phyloP scores from a whole-genome alignment of 2,888 invertebrate species.

The Drosophila testacea region DNA sequence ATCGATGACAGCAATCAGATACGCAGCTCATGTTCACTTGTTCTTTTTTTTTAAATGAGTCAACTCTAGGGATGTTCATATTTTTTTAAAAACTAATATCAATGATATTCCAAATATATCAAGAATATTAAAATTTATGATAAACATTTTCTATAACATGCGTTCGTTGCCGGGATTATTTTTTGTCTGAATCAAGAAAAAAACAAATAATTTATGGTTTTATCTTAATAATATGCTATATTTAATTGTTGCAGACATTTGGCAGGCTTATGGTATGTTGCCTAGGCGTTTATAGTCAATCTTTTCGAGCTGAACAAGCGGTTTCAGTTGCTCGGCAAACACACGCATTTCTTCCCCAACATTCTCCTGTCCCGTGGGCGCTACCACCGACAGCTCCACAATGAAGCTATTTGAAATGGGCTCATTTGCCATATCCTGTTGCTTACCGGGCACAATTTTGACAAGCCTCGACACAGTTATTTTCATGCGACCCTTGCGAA shows the following conservation, averaged over 20 bases:
- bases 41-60: no score
- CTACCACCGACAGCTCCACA: conserved; percentile 94
- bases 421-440: conserved; percentile 89
- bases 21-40: not conserved
- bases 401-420: conserved; percentile 96
- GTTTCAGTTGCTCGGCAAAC: conserved; percentile 97
- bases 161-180: no score
- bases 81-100: no score
- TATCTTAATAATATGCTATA: not conserved
- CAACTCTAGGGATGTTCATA: no score
- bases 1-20: conserved; percentile 2
- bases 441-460: conserved; percentile 91
- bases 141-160: no score
- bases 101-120: no score
- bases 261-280: conserved; percentile 66
- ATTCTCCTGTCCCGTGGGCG: conserved; percentile 96
- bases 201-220: not conserved
- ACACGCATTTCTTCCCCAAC: conserved; percentile 98
- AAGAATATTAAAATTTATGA: no score
- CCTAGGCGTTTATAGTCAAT: conserved; percentile 93
- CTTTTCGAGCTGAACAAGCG: conserved; percentile 96
- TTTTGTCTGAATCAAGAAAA: no score
- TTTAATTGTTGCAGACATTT: conserved; percentile 5
- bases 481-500: conserved; percentile 98
- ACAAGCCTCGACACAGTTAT: conserved; percentile 97